phyloP scores from a whole-genome alignment of 1,140 invertebrate species.

The Trissolcus basalis region DNA sequence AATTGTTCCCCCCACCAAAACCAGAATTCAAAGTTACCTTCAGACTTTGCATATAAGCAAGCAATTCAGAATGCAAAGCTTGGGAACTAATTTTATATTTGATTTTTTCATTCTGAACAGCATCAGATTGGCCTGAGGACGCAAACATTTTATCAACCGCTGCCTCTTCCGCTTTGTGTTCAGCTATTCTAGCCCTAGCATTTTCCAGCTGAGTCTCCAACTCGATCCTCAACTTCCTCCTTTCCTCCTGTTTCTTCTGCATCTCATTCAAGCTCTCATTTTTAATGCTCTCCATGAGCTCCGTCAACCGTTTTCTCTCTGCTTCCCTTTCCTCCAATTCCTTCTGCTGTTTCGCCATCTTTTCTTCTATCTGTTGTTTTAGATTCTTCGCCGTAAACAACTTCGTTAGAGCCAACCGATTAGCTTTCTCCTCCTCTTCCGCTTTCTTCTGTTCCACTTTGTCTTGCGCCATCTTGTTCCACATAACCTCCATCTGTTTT shows the following conservation, averaged over 20 bases:
- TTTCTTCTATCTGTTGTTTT: constrained; percentile 40
- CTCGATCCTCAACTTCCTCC: constrained; percentile 29
- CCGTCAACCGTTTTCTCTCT: constrained; percentile 36
- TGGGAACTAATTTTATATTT: constrained; percentile 37
- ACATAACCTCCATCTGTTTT: constrained; percentile 34
- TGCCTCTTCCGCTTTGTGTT: constrained; percentile 34
- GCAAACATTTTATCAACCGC: constrained; percentile 20
- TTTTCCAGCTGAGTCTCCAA: constrained; percentile 40
- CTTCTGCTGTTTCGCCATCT: constrained; percentile 21
- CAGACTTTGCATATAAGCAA: constrained; percentile 47
- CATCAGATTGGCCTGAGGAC: constrained; percentile 7
- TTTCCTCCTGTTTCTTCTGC: constrained; percentile 31
- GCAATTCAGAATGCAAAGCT: constrained; percentile 38
- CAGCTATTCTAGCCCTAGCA: constrained; percentile 22
- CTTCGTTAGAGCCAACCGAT: constrained; percentile 6
- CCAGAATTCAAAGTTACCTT: constrained; percentile 34
- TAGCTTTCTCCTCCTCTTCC: constrained; percentile 14
- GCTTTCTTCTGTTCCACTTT: constrained; percentile 16
- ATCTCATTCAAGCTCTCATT: constrained; percentile 25
- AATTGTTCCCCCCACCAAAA: background rate
- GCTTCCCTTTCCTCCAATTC: constrained; percentile 36
- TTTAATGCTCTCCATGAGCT: constrained; percentile 29
- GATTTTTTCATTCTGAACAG: constrained; percentile 24
- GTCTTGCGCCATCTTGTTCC: constrained; percentile 27
- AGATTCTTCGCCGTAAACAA: constrained; percentile 10